Base-by-base conservation (phyloP, 2,888 invertebrate genomes). In the Drosophila anceps region DNA sequence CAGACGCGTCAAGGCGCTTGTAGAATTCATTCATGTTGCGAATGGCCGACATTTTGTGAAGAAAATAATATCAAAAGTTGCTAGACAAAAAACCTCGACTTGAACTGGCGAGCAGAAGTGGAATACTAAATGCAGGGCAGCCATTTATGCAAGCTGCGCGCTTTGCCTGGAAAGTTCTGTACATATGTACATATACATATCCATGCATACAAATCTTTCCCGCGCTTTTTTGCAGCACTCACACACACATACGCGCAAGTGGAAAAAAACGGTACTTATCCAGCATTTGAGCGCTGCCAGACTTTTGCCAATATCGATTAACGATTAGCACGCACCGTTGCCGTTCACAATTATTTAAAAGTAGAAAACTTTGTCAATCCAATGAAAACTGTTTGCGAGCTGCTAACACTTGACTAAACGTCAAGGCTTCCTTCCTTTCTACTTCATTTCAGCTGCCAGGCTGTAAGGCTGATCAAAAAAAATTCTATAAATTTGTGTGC, bases 1-100 rank as follows among this genome's bases (percentile, higher is more conserved):
- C 76, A 6, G 87, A 87, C 1, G 62, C 50, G 20, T 84, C 79
- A 18, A 87, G 8, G 60, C 81, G 84, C n/a, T 87, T 87, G 33
- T 76, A 2, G 31, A 73, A 87, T 37, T 87, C 86, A 44, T 48
- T 75, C 24, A 79, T 51, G 44, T 66, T 71, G 61, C 88, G 88
- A 7, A 86, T 57, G 27, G 31, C 15, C 1, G 73, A n/a, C 75
- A 84, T 77, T 18, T 58, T 69, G 15, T 12, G 37, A 27, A 7
- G 1, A 13, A 0, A 44, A n/a, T 2, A 29, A 7, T 9, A 6
- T 12, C n/a, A 20, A 39, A 31, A 29, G 27, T 6, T 15, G 10
- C n/a, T 6, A 6, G 31, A 58, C 31, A 33, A 44, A 24, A 8
- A 4, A 24, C 2, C 9, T 43, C 2, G n/a, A 33, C 27, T 20